Base-by-base conservation (phyloP, 2,113 vertebrate species). In the Polypterus bichir region DNA sequence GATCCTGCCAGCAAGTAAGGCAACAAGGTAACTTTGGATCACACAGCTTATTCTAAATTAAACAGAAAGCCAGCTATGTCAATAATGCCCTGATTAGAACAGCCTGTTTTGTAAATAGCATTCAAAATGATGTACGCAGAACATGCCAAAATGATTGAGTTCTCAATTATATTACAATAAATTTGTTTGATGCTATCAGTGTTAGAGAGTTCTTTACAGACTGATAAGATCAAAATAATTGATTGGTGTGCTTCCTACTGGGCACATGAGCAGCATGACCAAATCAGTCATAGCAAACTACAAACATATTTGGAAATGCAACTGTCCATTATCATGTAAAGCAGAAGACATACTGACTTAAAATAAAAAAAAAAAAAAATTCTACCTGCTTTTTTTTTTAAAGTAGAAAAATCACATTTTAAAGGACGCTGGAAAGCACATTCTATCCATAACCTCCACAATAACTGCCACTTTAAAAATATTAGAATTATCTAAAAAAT, bases 221-320 rank as follows among this genome's bases (percentile, higher is more conserved):
- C 10, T 63, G 72, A 71, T 73, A 78, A 73, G 59, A 79, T 69
- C 60, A 75, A 71, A 79, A 69, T 71, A 73, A 75, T 61, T 67
- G 67, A 76, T 57, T 73, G 52, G 55, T 66, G 54, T 61, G 44
- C 62, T 70, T 77, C 75, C 66, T 64, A 44, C 27, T 54, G 52
- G 77, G 59, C 69, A 71, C 62, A 59, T 48, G 45, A 73, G 66
- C 27, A 66, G 63, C 48, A 62, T 45, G 3, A 69, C n/a, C 5
- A 66, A 71, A 62, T 59, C 49, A 68, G 62, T 66, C 46, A 67
- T 56, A 65, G 68, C 64, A 73, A 72, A 65, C 27, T 71, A 73
- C 74, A 5, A 70, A 46, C 55, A 73, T 74, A 64, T 59, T 69
- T 62, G 68, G 54, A 66, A 71, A 10, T 61, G 60, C 5, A 27